Evolutionary conservation across 1,140 invertebrate genomes (phyloP), one percentile per base, ranked within the genome.

Genomic region (Cataglyphis hispanica): DNA sequence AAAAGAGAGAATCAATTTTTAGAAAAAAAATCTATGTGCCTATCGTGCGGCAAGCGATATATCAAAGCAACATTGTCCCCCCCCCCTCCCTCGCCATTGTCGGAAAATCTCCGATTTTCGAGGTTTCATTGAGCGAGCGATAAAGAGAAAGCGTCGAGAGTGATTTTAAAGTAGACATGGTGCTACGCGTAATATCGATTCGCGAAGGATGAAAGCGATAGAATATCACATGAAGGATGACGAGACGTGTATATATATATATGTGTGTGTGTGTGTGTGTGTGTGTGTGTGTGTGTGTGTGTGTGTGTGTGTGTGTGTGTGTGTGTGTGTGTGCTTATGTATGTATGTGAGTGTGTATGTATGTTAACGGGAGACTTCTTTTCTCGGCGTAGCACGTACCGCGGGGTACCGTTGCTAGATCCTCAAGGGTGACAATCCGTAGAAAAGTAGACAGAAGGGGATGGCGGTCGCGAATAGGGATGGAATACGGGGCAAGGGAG

Each of bases 121-220:
- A 72, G 66, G 50, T 74, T 80, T 43, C 78, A 56, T 25, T 19
- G 53, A 27, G 16, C 53, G 25, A 19, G 37, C 25, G 53, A 83
- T 37, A 83, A 46, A 83, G 78, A 83, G 67, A 83, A 50, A 83
- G n/a, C 50, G 64, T 37, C 67, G 67, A 83, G 78, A 83, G 78
- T 83, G 78, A 67, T 83, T 83, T 83, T 83, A 83, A 83, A 83
- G 78, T 74, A 83, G 78, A 83, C 67, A 27, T 83, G 78, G 37
- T 53, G 67, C 78, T 83, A 46, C 56, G 56, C 67, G 67, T 74
- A 72, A 83, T 83, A 83, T 83, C 67, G 78, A 83, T 83, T 83
- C 67, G 67, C 78, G 37, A 27, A 43, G 67, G 78, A 83, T 83
- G 78, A 83, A 74, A 83, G 78, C 53, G 25, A 40, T 67, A 74